A percentile compares a stretch with the other conserved stretches of the same genome.
Evolutionary conservation across 1,140 invertebrate species (phyloP).

Genomic region (Sminthurides bifidus): DNA sequence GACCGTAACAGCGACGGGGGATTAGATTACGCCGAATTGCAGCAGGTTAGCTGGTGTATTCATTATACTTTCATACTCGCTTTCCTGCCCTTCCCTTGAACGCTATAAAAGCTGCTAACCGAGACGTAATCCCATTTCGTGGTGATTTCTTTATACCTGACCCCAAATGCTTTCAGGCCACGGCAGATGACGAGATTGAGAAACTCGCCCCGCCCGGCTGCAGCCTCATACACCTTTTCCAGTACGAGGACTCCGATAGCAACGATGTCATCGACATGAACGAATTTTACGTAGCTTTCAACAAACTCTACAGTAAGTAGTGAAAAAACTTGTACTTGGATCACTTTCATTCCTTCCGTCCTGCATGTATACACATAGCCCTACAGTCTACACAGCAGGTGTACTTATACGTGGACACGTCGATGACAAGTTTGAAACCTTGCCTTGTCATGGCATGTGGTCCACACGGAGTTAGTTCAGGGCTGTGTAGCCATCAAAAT

Average conservation of each 20-base stretch:
- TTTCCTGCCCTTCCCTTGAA: not conserved
- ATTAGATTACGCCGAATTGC: conserved; percentile 53
- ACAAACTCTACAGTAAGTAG: conserved; percentile 60
- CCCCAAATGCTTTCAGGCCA: conserved; percentile 40
- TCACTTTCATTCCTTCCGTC: too few species aligned
- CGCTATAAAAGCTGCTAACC: too few species aligned
- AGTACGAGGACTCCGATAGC: conserved; percentile 54
- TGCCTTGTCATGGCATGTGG: too few species aligned
- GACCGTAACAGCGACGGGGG: conserved; percentile 59
- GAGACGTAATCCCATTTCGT: not conserved
- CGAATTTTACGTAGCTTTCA: conserved; percentile 65
- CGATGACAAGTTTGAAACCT: too few species aligned
- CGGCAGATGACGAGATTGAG: conserved; percentile 50
- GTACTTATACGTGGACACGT: too few species aligned
- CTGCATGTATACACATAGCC: too few species aligned
- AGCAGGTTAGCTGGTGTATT: conserved; percentile 40
- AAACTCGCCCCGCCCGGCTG: conserved; percentile 53
- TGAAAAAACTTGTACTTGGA: too few species aligned
- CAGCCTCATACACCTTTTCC: conserved; percentile 53
- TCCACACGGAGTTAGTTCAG: too few species aligned
- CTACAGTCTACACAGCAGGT: too few species aligned
- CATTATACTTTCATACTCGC: conserved; percentile 1
- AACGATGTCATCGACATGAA: conserved; percentile 55
- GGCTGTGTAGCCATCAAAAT: too few species aligned
- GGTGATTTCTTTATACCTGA: conserved; percentile 2